Base-by-base conservation (phyloP, 2,113 vertebrate species). In the Butorides virescens region DNA sequence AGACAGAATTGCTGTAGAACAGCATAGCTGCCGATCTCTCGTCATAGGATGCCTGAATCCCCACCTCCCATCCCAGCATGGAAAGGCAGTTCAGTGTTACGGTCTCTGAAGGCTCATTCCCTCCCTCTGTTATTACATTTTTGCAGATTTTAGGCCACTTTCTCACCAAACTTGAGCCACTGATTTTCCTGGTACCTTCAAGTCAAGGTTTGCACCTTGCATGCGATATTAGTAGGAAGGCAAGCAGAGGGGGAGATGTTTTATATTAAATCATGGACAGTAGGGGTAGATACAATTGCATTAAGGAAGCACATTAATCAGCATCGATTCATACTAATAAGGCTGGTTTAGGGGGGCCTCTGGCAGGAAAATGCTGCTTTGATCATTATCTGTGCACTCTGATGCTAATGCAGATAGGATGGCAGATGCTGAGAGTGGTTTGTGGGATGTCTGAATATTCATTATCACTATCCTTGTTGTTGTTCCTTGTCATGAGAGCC, bases 371-470 rank as follows among this genome's bases (percentile, higher is more conserved):
- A 91, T n/a, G 62, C 59, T 91, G 92, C 91, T 95, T 95, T 97
- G 94, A 96, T 96, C 95, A 96, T 95, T 97, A 91, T 97, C 95
- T 88, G 50, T 94, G 81, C 93, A 82, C 89, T 47, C 86, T 88
- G 91, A 89, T 96, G 92, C 50, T 97, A 92, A 97, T 95, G 81
- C 46, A 93, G 93, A 95, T 92, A 96, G 80, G 87, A 86, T 47
- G 55, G 94, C 91, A 93, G 92, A 95, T 94, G 94, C 91, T 94
- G 83, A 90, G 95, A 82, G 77, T 87, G 92, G 94, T 93, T 96
- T 97, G 94, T 96, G 89, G 95, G 91, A 53, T 93, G 84, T 73
- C 94, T 96, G 95, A 96, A 97, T 96, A 96, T 96, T 97, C 96
- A 96, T 95, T 94, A 93, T 95, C 85, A 56, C 82, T 32, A 26